Conservation (phyloP, 2,113 vertebrate genomes). For the Meles meles region DNA sequence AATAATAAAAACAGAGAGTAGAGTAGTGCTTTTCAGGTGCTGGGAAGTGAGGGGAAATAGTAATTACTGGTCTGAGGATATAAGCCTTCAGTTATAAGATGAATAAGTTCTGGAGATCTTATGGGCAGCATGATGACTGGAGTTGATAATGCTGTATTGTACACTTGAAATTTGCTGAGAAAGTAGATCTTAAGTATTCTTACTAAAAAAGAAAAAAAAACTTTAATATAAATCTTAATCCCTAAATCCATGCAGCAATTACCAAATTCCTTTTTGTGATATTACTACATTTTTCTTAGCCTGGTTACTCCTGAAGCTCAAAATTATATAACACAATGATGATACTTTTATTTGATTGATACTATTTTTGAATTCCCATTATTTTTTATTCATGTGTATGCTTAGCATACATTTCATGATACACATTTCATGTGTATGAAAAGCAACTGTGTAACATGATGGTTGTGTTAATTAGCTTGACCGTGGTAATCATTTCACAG, state of each 20-base stretch:
- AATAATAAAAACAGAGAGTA: not conserved
- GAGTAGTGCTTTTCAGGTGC: not conserved
- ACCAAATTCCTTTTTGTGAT: not conserved
- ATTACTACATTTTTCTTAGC: not conserved
- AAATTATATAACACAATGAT: not conserved
- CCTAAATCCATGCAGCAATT: not conserved
- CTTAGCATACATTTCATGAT: no score
- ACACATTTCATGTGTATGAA: no score
- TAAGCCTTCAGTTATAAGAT: not conserved
- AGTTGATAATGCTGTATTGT: not conserved
- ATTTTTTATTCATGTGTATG: not conserved
- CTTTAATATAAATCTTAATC: not conserved
- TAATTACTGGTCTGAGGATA: not conserved
- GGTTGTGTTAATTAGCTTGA: not conserved
- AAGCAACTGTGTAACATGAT: not conserved
- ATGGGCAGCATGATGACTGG: not conserved
- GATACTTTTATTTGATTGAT: not conserved
- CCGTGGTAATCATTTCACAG: not conserved
- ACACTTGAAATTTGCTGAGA: not conserved
- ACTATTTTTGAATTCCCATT: not conserved
- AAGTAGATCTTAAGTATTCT: not conserved
- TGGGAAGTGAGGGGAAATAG: not conserved
- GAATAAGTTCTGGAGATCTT: not conserved
- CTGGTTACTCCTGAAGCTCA: not conserved
- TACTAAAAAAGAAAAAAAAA: not conserved